Base-by-base conservation (phyloP, 2,888 invertebrate genomes). In the Cabera pusaria region DNA sequence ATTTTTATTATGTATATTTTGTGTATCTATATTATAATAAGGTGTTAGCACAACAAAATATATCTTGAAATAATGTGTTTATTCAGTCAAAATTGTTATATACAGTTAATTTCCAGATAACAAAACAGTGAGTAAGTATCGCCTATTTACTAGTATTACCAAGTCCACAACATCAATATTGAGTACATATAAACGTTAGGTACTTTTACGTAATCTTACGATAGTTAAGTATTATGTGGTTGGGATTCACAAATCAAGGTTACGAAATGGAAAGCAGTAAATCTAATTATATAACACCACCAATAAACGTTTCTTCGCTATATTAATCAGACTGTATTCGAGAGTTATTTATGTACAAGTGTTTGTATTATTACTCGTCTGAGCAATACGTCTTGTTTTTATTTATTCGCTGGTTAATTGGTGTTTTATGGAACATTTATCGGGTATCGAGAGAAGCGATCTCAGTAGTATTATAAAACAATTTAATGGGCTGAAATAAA, bases 341-440 rank as follows among this genome's bases (percentile, higher is more conserved):
- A 43, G 32, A 35, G 49, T 56, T 52, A 64, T 62, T 64, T 62
- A 64, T 60, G 48, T 43, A 39, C 48, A 54, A 54, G 47, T 56
- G 50, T 52, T 64, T 56, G 55, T 51, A 29, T 43, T 56, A 48
- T 52, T 50, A 42, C 47, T 38, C 38, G 43, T 39, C 27, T 11
- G 8, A 20, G 28, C 23, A 31, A 39, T 46, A 42, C 34, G 42
- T 50, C 22, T 34, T 18, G n/a, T 33, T 36, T 42, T 35, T 46
- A 44, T 39, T 41, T 39, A 14, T 39, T 27, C 6, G 7, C 17
- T 27, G 21, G 16, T 31, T 32, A 25, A 20, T 32, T 9, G 14
- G 10, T 20, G 18, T 22, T 27, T 6, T 33, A 33, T 27, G 17
- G 22, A 11, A 18, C 26, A 19, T 22, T 24, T 14, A 29, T 7